Evolutionary conservation across 2,888 invertebrate species (phyloP).

Genomic region (Tipula unca): DNA sequence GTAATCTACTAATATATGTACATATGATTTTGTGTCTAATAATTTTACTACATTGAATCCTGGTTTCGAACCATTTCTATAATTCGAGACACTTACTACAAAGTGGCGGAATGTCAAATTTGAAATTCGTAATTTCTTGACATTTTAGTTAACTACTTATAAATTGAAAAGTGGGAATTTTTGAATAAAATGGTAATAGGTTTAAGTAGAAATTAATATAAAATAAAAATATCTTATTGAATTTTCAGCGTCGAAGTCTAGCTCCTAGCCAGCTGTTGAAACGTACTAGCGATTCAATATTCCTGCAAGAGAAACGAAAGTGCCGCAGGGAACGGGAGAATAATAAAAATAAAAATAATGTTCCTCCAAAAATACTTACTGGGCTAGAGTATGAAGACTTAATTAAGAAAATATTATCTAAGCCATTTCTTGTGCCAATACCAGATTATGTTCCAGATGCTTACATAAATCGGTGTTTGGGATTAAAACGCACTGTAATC

Average conservation of each 20-base stretch:
- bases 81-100: not conserved
- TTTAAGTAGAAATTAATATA: not conserved
- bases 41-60: not conserved
- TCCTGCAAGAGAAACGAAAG: constrained; percentile 44
- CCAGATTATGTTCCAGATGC: constrained; percentile 74
- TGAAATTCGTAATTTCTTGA: not conserved
- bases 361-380: constrained; percentile 29
- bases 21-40: too few relatives aligned
- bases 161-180: not conserved
- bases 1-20: too few relatives aligned
- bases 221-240: not conserved
- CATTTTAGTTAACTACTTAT: not conserved
- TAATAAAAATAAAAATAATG: constrained; percentile 29
- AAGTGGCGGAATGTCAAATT: not conserved
- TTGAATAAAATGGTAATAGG: not conserved
- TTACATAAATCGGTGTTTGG: constrained; percentile 66
- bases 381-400: constrained; percentile 64
- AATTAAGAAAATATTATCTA: constrained; percentile 70
- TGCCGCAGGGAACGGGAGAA: constrained; percentile 42
- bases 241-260: constrained; percentile 50
- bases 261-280: constrained; percentile 67
- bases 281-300: constrained; percentile 27
- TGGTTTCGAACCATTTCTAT: not conserved
- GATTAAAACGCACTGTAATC: constrained; percentile 53
- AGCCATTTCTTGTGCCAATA: constrained; percentile 89